Base-by-base conservation (phyloP, 1,140 invertebrate species). In the Heliconius eleuchia region DNA sequence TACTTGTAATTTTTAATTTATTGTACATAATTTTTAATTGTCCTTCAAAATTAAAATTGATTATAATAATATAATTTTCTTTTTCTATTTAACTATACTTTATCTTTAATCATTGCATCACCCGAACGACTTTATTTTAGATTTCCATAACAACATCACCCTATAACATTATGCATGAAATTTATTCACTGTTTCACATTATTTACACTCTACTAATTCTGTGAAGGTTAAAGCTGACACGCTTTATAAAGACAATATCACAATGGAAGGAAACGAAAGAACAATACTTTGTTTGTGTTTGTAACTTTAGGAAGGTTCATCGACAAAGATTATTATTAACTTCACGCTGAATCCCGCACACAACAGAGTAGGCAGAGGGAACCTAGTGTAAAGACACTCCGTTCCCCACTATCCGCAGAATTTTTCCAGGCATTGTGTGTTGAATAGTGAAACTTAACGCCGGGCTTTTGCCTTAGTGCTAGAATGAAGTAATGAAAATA, bases 91-190 rank as follows among this genome's bases (percentile, higher is more conserved):
- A 23, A 5, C 55, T 57, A 57, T 57, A 23, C n/a, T 5, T 66
- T 30, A 30, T 66, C 1, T 27, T 66, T 30, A 66, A 66, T 66
- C 46, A 71, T 75, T 75, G 18, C 27, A 50, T 34, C 50, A 30
- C 11, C 27, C 13, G 52, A 73, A 50, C 74, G 74, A 76, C 46
- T 73, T 72, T 82, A 80, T 81, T 74, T 83, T 80, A 57, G 80
- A 88, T 88, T 87, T 84, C 76, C 87, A 87, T 89, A 83, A 87
- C 85, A 89, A 86, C 85, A 78, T 83, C 76, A 80, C 82, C 80
- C 82, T 72, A 78, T 78, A 84, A 86, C 74, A 80, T 82, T 79
- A 79, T 83, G 83, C 78, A 83, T 83, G 82, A 85, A 87, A 84
- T 87, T 87, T 88, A 89, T 88, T 87, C 83, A 85, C 77, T 81